These are phyloP conservation scores for Saimiri boliviensis DNA, from an alignment of 2,113 vertebrate species.

Conservation along the genomic window DNA sequence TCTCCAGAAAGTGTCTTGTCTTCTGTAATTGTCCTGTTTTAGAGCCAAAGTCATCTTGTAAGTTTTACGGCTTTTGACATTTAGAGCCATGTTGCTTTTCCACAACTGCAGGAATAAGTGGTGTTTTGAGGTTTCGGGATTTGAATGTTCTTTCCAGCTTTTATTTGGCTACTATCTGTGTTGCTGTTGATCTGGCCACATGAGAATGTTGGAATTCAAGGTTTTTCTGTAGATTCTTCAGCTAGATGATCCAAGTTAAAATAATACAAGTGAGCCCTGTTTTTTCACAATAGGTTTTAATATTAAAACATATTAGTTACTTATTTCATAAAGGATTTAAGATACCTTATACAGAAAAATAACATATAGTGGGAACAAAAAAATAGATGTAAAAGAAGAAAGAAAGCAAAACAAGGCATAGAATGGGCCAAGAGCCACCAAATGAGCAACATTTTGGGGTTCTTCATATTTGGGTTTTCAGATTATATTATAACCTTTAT, in stretches of 20 bases:
- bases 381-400: neutral
- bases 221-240: neutral
- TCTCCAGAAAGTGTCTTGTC: neutral
- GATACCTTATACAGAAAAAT: conserved; percentile 1
- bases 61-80: neutral
- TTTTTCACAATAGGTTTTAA: neutral
- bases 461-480: conserved; percentile 12
- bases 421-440: neutral
- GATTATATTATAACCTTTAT: neutral
- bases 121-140: neutral
- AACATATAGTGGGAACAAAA: neutral
- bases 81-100: neutral
- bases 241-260: neutral
- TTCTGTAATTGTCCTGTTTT: neutral
- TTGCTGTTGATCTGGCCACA: neutral
- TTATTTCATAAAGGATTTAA: neutral
- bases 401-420: neutral
- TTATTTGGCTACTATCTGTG: neutral
- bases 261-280: neutral
- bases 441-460: neutral
- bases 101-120: neutral
- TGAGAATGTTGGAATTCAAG: neutral
- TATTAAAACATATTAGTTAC: neutral
- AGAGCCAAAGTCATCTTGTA: neutral
- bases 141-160: neutral